A percentile compares a stretch with the other conserved stretches of the same genome.
Conservation (phyloP, 2,113 vertebrate species). For the Gallinago media region DNA sequence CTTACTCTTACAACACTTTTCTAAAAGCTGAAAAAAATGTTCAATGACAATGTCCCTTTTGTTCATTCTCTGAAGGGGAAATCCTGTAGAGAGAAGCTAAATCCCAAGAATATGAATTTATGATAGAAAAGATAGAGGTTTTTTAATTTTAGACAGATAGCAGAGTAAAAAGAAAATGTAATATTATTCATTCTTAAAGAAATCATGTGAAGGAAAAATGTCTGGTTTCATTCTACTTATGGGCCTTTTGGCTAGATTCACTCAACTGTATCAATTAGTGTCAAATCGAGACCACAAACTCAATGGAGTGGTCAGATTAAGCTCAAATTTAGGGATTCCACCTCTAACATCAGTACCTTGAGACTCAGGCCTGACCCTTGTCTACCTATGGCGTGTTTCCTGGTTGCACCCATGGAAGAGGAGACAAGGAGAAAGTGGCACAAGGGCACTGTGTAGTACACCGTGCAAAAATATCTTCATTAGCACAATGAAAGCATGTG, state of each 20-base stretch:
- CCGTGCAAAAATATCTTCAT: background rate
- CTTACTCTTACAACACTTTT: background rate
- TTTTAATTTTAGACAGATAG: background rate
- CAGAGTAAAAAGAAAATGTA: background rate
- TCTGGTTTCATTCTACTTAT: background rate
- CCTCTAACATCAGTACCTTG: background rate
- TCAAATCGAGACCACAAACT: background rate
- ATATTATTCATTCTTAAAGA: background rate
- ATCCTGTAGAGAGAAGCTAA: background rate
- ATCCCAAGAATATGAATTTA: background rate
- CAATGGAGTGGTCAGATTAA: background rate
- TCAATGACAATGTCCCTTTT: background rate
- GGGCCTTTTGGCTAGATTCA: background rate
- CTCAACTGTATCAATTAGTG: background rate
- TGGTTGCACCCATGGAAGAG: background rate
- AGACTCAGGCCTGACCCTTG: background rate
- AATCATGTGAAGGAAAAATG: background rate
- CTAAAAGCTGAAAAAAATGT: background rate
- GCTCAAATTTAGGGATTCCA: background rate
- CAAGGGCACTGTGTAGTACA: background rate
- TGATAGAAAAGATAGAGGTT: background rate
- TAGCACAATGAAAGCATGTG: accelerated
- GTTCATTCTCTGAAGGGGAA: background rate
- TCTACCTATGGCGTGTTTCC: accelerated
- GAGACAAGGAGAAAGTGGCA: background rate